Conservation (phyloP, 2,888 invertebrate species). For the Diarsia rubi region DNA sequence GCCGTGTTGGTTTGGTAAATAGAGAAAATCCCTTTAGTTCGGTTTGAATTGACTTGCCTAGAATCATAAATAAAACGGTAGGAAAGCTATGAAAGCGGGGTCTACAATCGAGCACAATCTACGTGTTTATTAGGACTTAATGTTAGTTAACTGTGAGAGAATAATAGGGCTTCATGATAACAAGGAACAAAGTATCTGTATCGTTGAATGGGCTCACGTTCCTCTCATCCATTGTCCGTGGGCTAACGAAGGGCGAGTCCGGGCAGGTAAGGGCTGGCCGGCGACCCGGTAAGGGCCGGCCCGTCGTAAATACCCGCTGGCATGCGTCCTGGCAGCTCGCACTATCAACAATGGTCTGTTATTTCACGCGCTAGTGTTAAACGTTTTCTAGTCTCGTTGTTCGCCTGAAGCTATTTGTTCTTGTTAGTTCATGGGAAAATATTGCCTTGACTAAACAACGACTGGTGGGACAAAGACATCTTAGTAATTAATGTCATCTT, state of each 20-base stretch:
- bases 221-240: constrained; percentile 74
- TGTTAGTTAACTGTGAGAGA: constrained; percentile 31
- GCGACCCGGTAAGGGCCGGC: constrained; percentile 20
- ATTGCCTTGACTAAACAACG: constrained; percentile 61
- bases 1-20: constrained; percentile 70
- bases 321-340: constrained; percentile 67
- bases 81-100: constrained; percentile 55
- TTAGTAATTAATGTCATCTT: constrained; percentile 24
- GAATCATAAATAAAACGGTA: constrained; percentile 61
- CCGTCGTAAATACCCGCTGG: constrained; percentile 74
- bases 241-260: constrained; percentile 70
- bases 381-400: constrained; percentile 69
- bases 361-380: constrained; percentile 78
- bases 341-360: constrained; percentile 73
- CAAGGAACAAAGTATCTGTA: constrained; percentile 63
- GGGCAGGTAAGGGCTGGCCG: constrained; percentile 80
- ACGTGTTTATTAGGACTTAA: constrained; percentile 24
- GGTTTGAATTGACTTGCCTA: constrained; percentile 62
- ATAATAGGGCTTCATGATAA: constrained; percentile 44
- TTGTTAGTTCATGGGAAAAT: constrained; percentile 70
- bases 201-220: constrained; percentile 77
- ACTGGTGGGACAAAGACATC: constrained; percentile 41
- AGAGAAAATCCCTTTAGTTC: constrained; percentile 70
- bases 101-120: constrained; percentile 20
- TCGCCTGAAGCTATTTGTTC: constrained; percentile 73